A percentile compares a stretch with the other conserved stretches of the same genome.
phyloP scores from a whole-genome alignment of 2,113 vertebrate genomes.

The Tetrax tetrax region DNA sequence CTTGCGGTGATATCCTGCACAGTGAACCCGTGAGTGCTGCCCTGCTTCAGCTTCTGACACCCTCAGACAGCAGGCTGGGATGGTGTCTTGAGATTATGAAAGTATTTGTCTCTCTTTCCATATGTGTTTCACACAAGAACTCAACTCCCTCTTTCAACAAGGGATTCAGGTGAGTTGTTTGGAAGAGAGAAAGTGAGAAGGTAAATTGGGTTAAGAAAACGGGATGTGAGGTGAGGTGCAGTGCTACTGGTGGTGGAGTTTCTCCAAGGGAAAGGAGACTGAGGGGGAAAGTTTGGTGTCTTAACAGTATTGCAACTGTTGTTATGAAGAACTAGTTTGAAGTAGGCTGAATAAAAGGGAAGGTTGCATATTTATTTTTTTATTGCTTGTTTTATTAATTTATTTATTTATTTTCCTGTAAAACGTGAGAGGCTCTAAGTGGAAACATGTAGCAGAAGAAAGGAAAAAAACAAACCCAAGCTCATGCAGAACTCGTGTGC shows the following conservation, averaged over 20 bases:
- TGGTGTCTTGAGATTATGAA: not conserved
- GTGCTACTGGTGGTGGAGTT: not conserved
- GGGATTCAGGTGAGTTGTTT: not conserved
- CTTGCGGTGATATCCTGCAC: not conserved
- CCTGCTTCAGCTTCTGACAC: not conserved
- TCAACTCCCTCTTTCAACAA: rapidly evolving
- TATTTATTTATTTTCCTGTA: not conserved
- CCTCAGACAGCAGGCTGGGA: rapidly evolving
- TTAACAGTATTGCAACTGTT: not conserved
- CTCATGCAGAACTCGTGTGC: rapidly evolving
- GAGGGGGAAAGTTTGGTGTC: not conserved
- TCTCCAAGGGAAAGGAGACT: not conserved
- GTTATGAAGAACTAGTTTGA: not conserved
- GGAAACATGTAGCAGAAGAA: not conserved
- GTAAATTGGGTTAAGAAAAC: not conserved
- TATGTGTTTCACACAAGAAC: not conserved
- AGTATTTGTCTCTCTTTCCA: not conserved
- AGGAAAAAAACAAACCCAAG: not conserved
- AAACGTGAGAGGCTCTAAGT: not conserved
- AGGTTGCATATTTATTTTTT: not conserved
- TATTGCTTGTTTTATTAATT: not conserved
- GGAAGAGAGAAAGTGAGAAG: not conserved
- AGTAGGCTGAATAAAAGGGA: not conserved
- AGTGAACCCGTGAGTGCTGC: not conserved
- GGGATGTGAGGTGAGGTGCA: not conserved